phyloP scores from a whole-genome alignment of 2,113 vertebrate species.

The Silurus asotus region DNA sequence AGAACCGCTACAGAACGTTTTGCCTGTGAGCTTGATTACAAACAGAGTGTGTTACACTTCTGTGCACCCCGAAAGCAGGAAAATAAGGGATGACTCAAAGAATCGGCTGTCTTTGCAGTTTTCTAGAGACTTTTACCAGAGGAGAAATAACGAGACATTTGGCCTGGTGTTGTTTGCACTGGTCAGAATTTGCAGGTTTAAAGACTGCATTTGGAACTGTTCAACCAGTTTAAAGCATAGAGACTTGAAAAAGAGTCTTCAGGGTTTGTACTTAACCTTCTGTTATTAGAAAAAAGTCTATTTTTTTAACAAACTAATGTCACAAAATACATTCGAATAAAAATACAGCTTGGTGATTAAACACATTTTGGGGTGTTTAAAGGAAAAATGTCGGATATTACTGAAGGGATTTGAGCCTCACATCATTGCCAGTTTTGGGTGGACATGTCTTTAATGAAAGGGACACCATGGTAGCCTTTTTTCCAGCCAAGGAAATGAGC shows the following conservation, averaged over 20 bases:
- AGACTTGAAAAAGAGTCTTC: slow-evolving; percentile 47
- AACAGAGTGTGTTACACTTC: slow-evolving; percentile 6
- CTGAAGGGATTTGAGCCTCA: slow-evolving; percentile 11
- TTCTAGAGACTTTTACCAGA: slow-evolving; percentile 14
- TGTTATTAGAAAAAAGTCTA: slow-evolving; percentile 34
- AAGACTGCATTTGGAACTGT: slow-evolving; percentile 6
- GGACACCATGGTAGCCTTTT: slow-evolving; percentile 29
- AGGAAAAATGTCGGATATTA: slow-evolving; percentile 13
- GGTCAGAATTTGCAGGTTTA: slow-evolving; percentile 16
- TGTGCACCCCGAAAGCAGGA: not conserved
- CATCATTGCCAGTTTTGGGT: slow-evolving; percentile 16
- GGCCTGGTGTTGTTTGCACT: not conserved
- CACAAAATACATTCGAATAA: slow-evolving; percentile 69
- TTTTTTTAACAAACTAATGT: slow-evolving; percentile 50
- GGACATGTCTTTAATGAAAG: slow-evolving; percentile 11
- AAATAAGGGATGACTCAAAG: not conserved
- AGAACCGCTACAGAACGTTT: slow-evolving; percentile 41
- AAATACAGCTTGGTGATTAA: slow-evolving; percentile 56
- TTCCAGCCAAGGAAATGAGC: slow-evolving; percentile 32
- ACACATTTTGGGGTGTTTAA: slow-evolving; percentile 8
- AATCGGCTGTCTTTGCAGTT: not conserved
- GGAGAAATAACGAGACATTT: not conserved
- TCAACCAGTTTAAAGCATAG: not conserved
- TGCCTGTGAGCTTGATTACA: not conserved
- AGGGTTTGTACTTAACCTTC: slow-evolving; percentile 59